phyloP scores from a whole-genome alignment of 2,797 vertebrate species.

The Sparidentex hasta region DNA sequence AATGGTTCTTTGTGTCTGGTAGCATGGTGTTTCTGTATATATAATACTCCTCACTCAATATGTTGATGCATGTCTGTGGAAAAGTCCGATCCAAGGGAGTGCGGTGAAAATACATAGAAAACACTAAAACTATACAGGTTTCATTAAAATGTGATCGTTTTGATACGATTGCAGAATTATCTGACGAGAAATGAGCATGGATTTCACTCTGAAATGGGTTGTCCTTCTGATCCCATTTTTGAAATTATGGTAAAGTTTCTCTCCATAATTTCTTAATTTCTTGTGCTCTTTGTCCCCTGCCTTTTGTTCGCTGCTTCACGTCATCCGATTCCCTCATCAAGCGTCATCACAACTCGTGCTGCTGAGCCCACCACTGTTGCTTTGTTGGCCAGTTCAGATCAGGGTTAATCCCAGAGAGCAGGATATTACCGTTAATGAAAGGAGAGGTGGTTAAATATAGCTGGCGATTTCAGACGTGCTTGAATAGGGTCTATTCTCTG shows the following conservation, averaged over 20 bases:
- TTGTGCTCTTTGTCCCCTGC: neutral
- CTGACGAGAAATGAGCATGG: neutral
- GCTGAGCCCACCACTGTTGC: constrained; percentile 37
- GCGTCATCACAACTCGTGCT: constrained; percentile 47
- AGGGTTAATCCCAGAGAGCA: constrained; percentile 72
- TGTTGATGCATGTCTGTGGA: too few relatives aligned
- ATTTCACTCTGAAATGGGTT: too few relatives aligned
- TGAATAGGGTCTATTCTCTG: constrained; percentile 77
- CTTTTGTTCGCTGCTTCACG: neutral
- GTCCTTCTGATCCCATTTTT: neutral
- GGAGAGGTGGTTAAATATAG: constrained; percentile 79
- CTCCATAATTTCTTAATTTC: neutral
- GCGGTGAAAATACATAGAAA: too few relatives aligned
- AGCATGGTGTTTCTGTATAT: neutral
- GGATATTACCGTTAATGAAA: constrained; percentile 67
- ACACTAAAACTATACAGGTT: neutral
- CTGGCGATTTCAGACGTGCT: constrained; percentile 38
- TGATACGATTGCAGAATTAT: neutral
- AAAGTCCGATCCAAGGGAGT: too few relatives aligned
- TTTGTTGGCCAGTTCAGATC: constrained; percentile 55
- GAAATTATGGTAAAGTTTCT: neutral
- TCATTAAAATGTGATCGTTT: neutral
- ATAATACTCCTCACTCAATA: neutral
- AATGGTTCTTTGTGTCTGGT: neutral
- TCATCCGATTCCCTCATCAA: constrained; percentile 25